Base-by-base conservation (phyloP, 2,113 vertebrate species). In the Sminthopsis crassicaudata region DNA sequence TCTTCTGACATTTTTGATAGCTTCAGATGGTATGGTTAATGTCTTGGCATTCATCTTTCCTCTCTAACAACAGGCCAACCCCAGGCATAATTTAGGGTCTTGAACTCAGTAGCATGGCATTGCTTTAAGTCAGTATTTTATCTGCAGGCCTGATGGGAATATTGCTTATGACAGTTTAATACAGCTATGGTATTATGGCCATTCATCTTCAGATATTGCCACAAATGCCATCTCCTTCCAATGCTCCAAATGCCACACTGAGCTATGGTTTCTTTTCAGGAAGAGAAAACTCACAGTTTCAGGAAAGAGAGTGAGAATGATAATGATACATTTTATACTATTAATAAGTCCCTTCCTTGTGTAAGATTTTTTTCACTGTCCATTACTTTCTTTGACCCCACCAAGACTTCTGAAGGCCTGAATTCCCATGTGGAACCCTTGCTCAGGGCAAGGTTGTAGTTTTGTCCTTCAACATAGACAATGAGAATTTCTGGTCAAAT, bases 131-230 rank as follows among this genome's bases (percentile, higher is more conserved):
- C 89, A 91, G 91, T 98, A 97, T 98, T 98, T 98, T 97, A 98
- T 96, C 36, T 19, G 24, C n/a, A 93, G 95, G 92, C 88, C 95
- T 91, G 89, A 7, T 93, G 97, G 96, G 97, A 98, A 97, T 98
- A 98, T 97, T 98, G 95, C 90, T 95, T 95, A 95, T 97, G 97
- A 97, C 97, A 98, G 95, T 97, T 98, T 98, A 97, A 98, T 97
- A 96, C 96, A 90, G 90, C 93, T 95, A 52, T 91, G 46, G 93
- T 97, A 98, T 98, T 98, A 95, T n/a, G 97, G 95, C 96, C 97
- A 96, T 98, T 98, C 97, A 92, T 98, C 97, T 98, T 98, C 96
- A 97, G 51, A 57, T 0, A 52, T 50, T 91, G 97, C 92, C 4
- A 48, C 60, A 90, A 53, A 48, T 50, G 42, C 54, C 91, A 55